A percentile compares a stretch with the other conserved stretches of the same genome.
Conservation (phyloP, 2,888 invertebrate species). For the Megastigmus dorsalis region DNA sequence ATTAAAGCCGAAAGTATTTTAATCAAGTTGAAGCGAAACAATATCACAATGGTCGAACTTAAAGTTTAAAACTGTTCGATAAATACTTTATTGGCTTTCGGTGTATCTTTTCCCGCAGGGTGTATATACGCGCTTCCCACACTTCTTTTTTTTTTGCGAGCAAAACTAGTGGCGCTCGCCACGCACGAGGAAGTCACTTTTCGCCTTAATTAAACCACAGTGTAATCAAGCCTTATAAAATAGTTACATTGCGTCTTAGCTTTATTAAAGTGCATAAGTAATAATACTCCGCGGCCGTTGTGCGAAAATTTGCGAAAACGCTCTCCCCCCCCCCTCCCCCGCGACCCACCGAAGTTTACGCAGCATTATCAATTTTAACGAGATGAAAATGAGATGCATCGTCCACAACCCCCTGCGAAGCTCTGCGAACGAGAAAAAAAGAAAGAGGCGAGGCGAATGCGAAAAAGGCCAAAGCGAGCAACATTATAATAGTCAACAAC, state of each 20-base stretch:
- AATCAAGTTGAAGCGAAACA: constrained; percentile 10
- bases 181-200: constrained; percentile 14
- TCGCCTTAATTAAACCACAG: constrained; percentile 42
- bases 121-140: neutral
- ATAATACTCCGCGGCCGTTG: neutral
- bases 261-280: constrained; percentile 42
- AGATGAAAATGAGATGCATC: constrained; percentile 31
- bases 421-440: neutral
- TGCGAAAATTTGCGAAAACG: neutral
- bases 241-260: constrained; percentile 29
- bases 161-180: neutral
- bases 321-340: too few species aligned
- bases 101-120: constrained; percentile 30
- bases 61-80: constrained; percentile 7
- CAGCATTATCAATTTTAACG: constrained; percentile 41
- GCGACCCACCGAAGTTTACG: constrained; percentile 27
- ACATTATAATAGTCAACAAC: neutral
- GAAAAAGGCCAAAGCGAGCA: neutral
- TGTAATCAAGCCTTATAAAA: constrained; percentile 44
- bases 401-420: neutral
- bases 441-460: neutral
- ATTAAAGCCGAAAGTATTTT: constrained; percentile 32
- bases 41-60: neutral
- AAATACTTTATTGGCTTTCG: constrained; percentile 26
- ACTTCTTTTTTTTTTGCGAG: constrained; percentile 3